Percentiles rank a stretch among this genome's conserved stretches.
phyloP scores from a whole-genome alignment of 2,888 invertebrate genomes.

The Drosophila rubida region DNA sequence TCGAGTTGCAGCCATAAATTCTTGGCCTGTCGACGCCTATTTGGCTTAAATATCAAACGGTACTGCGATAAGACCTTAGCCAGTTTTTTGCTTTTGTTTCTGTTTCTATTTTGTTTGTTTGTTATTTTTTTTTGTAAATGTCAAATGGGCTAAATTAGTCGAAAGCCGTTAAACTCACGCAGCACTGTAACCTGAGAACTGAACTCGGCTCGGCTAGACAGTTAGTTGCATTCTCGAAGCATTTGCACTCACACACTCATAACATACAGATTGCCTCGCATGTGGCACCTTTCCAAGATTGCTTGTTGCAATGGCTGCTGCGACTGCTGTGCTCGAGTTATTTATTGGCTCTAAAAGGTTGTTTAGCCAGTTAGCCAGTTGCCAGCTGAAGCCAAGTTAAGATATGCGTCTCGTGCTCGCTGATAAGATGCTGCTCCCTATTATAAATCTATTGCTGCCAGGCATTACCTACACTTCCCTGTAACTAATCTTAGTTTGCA shows the following conservation, averaged over 20 bases:
- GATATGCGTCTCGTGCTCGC: slow-evolving; percentile 8
- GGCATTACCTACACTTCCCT: slow-evolving; percentile 1
- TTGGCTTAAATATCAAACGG: slow-evolving; percentile 53
- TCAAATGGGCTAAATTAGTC: neutral
- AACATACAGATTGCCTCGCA: slow-evolving; percentile 2
- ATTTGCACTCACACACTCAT: slow-evolving; percentile 8
- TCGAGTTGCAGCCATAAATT: slow-evolving; percentile 64
- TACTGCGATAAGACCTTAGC: slow-evolving; percentile 36
- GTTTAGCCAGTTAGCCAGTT: slow-evolving; percentile 18
- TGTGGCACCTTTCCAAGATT: neutral
- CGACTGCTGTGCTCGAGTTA: slow-evolving; percentile 6
- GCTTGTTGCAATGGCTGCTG: neutral
- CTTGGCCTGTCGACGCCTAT: slow-evolving; percentile 55
- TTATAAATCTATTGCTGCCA: neutral
- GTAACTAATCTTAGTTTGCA: too few species aligned
- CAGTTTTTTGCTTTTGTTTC: neutral
- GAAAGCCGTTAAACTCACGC: neutral
- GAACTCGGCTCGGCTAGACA: neutral
- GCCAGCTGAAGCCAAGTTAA: slow-evolving; percentile 3
- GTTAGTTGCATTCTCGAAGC: slow-evolving; percentile 11
- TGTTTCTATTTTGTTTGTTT: neutral
- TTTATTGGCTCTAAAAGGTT: slow-evolving; percentile 21
- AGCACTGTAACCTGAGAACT: slow-evolving; percentile 4
- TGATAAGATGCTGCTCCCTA: slow-evolving; percentile 16
- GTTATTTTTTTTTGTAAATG: neutral